Percentiles rank a stretch among this genome's conserved stretches.
These are phyloP conservation scores for Drosophila buzzatii DNA, from an alignment of 2,888 invertebrate species.

Conservation along the genomic window DNA sequence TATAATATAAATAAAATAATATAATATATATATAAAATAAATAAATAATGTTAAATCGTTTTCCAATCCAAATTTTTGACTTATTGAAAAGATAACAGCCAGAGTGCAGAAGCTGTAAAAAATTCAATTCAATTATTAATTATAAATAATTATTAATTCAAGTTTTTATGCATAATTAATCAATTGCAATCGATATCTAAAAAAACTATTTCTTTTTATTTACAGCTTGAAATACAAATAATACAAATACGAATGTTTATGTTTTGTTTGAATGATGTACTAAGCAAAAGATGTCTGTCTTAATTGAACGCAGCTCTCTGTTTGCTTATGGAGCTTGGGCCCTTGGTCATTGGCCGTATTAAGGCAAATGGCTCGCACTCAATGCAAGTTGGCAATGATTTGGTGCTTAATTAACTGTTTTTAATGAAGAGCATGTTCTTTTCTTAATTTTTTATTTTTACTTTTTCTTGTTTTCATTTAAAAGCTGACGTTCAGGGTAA, in stretches of 20 bases:
- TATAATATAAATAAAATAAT: too few species aligned
- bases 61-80: too few species aligned
- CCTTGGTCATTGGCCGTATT: background rate
- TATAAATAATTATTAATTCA: too few species aligned
- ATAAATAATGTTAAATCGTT: too few species aligned
- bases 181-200: background rate
- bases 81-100: too few species aligned
- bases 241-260: background rate
- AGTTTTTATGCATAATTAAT: too few species aligned
- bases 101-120: too few species aligned
- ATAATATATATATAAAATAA: too few species aligned
- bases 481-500: conserved; percentile 46
- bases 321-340: background rate
- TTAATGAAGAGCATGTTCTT: conserved; percentile 63
- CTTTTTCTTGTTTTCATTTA: conserved; percentile 28
- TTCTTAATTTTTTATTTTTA: background rate
- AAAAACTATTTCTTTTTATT: too few species aligned
- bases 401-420: conserved; percentile 73
- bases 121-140: too few species aligned
- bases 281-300: conserved; percentile 1
- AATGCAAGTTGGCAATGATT: conserved; percentile 67
- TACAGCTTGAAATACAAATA: background rate
- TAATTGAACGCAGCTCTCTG: conserved; percentile 22
- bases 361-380: conserved; percentile 48
- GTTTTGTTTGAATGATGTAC: background rate